These are phyloP conservation scores for Hydrozoanthus gracilis DNA, from an alignment of 92 coral and sea anemone genomes.

Conservation along the genomic window DNA sequence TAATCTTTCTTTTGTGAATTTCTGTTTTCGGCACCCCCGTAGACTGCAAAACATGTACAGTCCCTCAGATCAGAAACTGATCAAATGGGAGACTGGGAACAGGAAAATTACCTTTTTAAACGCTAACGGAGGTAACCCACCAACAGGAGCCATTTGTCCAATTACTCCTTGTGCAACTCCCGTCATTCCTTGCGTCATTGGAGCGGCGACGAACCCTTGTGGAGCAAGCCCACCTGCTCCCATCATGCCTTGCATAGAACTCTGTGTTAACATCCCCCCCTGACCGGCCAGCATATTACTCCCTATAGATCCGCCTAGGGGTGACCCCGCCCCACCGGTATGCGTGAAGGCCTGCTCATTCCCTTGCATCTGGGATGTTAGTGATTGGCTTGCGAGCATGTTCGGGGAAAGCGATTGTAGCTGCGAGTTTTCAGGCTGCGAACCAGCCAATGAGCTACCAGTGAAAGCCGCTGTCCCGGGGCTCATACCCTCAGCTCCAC, in stretches of 20 bases:
- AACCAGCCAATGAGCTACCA: slow-evolving; percentile 4
- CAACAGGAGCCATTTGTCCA: slow-evolving; percentile 40
- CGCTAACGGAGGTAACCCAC: slow-evolving; percentile 55
- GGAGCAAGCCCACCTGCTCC: slow-evolving; percentile 22
- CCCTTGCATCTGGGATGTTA: slow-evolving; percentile 26
- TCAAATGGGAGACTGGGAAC: no score
- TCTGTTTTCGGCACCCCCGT: no score
- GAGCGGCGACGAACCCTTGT: slow-evolving; percentile 31
- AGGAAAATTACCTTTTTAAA: slow-evolving; percentile 58
- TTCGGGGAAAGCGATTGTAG: slow-evolving; percentile 31
- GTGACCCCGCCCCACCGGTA: neutral
- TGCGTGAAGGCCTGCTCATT: slow-evolving; percentile 19
- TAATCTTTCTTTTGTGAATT: no score
- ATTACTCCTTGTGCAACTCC: slow-evolving; percentile 55
- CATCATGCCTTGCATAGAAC: slow-evolving; percentile 23
- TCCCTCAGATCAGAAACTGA: no score
- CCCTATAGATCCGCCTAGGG: slow-evolving; percentile 21
- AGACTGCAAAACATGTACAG: no score
- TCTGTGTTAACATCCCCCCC: slow-evolving; percentile 14
- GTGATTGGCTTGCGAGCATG: slow-evolving; percentile 27
- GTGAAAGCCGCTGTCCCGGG: slow-evolving; percentile 22
- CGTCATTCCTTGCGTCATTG: slow-evolving; percentile 53
- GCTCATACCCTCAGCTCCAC: slow-evolving; percentile 12
- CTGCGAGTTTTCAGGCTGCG: slow-evolving; percentile 16
- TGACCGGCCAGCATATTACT: slow-evolving; percentile 6